Percentiles rank a stretch among this genome's conserved stretches.
phyloP scores from a whole-genome alignment of 1,140 invertebrate genomes.

The Dendrolimus kikuchii region DNA sequence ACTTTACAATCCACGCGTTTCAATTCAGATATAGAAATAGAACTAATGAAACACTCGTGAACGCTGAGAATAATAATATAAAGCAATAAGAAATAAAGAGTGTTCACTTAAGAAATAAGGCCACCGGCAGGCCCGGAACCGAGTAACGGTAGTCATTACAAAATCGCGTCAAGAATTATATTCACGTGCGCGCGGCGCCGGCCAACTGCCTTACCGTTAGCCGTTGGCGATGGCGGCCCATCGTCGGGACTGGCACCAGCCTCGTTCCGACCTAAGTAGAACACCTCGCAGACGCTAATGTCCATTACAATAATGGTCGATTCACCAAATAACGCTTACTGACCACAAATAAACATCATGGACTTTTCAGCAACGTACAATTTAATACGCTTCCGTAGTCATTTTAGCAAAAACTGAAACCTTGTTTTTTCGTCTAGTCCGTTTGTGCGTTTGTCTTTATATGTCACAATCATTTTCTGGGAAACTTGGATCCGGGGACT shows the following conservation, averaged over 20 bases:
- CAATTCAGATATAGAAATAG: not conserved
- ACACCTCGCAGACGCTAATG: constrained; percentile 22
- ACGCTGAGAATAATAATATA: constrained; percentile 27
- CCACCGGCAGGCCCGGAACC: constrained; percentile 63
- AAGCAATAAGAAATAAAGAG: constrained; percentile 57
- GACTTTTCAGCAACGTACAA: too few relatives aligned
- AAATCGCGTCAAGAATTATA: constrained; percentile 71
- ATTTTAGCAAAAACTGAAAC: too few relatives aligned
- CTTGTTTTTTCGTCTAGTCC: too few relatives aligned
- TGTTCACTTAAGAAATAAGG: constrained; percentile 60
- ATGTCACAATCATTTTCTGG: too few relatives aligned
- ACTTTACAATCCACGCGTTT: too few relatives aligned
- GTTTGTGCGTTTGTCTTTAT: too few relatives aligned
- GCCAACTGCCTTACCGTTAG: constrained; percentile 47
- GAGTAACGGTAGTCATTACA: constrained; percentile 67
- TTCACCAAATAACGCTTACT: too few relatives aligned
- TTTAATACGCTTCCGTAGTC: too few relatives aligned
- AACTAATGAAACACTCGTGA: constrained; percentile 17
- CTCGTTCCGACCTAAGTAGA: constrained; percentile 37
- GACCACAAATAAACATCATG: too few relatives aligned
- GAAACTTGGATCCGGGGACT: too few relatives aligned
- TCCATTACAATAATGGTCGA: not conserved
- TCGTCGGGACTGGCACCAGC: constrained; percentile 15
- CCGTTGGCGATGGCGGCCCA: constrained; percentile 22
- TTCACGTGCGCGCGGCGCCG: constrained; percentile 60